phyloP scores from a whole-genome alignment of 1,140 invertebrate genomes.

The Drosophila nigrodunni region DNA sequence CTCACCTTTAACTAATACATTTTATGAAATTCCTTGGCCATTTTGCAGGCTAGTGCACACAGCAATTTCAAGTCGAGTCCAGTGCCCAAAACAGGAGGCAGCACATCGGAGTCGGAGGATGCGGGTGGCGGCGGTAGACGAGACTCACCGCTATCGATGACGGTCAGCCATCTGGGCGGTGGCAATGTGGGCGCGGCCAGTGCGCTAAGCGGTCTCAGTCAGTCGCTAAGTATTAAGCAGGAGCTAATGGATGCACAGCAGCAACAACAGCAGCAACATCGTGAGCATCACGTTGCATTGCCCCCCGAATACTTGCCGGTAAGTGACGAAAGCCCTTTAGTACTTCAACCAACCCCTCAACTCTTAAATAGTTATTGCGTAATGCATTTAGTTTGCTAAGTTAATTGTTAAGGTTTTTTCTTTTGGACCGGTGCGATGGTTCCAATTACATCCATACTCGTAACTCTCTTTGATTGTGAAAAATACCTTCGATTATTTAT shows the following conservation, averaged over 20 bases:
- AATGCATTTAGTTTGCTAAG: slow-evolving; percentile 64
- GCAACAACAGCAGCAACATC: slow-evolving; percentile 73
- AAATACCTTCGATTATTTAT: neutral
- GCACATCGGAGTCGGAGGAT: slow-evolving; percentile 87
- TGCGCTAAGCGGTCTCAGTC: slow-evolving; percentile 82
- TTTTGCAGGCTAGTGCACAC: slow-evolving; percentile 86
- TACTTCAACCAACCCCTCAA: neutral
- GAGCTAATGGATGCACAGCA: slow-evolving; percentile 85
- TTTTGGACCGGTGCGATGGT: slow-evolving; percentile 85
- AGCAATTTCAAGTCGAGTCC: slow-evolving; percentile 88
- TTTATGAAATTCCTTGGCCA: too few relatives aligned
- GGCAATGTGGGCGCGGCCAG: slow-evolving; percentile 74
- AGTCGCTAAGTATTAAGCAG: slow-evolving; percentile 88
- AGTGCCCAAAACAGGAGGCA: slow-evolving; percentile 87
- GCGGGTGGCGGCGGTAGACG: slow-evolving; percentile 85
- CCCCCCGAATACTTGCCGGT: slow-evolving; percentile 84
- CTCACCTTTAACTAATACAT: neutral
- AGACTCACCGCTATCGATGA: slow-evolving; percentile 85
- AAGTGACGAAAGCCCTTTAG: slow-evolving; percentile 65
- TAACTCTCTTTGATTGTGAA: slow-evolving; percentile 3
- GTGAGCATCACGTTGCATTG: slow-evolving; percentile 79
- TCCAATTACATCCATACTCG: slow-evolving; percentile 64
- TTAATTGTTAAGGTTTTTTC: slow-evolving; percentile 85
- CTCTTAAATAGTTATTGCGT: slow-evolving; percentile 32
- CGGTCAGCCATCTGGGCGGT: slow-evolving; percentile 76